Evolutionary conservation across 2,888 invertebrate species (phyloP).

Genomic region (Lithophane semibrunnea): DNA sequence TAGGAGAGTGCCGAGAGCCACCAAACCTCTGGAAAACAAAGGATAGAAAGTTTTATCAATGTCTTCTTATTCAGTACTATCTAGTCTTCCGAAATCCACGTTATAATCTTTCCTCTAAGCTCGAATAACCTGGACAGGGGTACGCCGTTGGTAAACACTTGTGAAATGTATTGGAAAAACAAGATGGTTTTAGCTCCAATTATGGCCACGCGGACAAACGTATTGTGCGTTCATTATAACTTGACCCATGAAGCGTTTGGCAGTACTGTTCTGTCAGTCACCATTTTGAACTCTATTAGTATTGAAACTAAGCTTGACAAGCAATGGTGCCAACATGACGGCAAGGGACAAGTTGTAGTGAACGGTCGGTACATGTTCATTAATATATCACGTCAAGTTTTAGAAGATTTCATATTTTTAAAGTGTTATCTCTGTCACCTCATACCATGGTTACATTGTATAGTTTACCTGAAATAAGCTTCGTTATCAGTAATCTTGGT

Average conservation of each 20-base stretch:
- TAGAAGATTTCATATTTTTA: too few relatives aligned
- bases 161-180: neutral
- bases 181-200: neutral
- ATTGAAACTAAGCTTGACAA: too few relatives aligned
- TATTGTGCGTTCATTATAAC: too few relatives aligned
- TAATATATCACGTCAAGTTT: too few relatives aligned
- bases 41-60: neutral
- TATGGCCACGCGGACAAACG: neutral
- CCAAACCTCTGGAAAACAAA: conserved; percentile 91
- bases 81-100: neutral
- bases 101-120: neutral
- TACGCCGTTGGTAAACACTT: neutral
- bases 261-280: too few relatives aligned
- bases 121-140: neutral
- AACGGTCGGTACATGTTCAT: too few relatives aligned
- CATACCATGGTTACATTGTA: neutral
- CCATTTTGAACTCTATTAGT: too few relatives aligned
- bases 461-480: conserved; percentile 91
- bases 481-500: conserved; percentile 92
- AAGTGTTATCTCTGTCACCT: too few relatives aligned
- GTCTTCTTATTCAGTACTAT: neutral
- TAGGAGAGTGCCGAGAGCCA: conserved; percentile 94
- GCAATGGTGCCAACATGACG: too few relatives aligned
- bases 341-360: too few relatives aligned
- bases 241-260: too few relatives aligned